Base-by-base conservation (phyloP, 2,113 vertebrate species). In the Cinclus mexicanus region DNA sequence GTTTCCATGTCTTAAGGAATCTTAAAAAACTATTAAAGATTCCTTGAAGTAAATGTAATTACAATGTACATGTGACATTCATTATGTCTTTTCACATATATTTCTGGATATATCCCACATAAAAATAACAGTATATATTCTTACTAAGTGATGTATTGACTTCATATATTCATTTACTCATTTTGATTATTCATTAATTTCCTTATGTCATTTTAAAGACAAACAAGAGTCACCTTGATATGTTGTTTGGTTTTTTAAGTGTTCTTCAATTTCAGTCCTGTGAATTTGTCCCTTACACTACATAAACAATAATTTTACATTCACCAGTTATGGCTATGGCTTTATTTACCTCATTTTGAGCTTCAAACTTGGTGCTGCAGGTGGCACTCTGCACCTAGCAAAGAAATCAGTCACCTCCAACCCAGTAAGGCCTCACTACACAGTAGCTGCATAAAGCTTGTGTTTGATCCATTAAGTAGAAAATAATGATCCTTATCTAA, bases 361-460 rank as follows among this genome's bases (percentile, higher is more conserved):
- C 21, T 94, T 41, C 79, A 67, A 14, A 26, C n/a, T 81, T 57
- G 7, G 25, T 91, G 83, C 96, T 92, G 96, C 57, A 97, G 97
- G 33, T 96, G 97, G 95, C 94, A 87, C 69, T 20, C 79, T 86
- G 49, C 0, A 5, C 83, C 72, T 37, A 84, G 21, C 3, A 92
- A 95, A 91, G 76, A 71, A 76, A 55, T 20, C 23, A 1, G 37
- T 26, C 39, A 33, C 22, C 20, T 56, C 26, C 64, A 39, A 9
- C 16, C 23, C 4, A 26, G 7, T 3, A 11, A 68, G 9, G 33
- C 10, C 41, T 69, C 0, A 0, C 19, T 28, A 3, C 6, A 9
- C 7, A 33, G 24, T 12, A 65, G 22, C 4, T 20, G 10, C 12
- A 20, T n/a, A 76, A 93, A 82, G 5, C 28, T 21, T 29, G 18